phyloP scores from a whole-genome alignment of 2,797 vertebrate species.

The Lerista edwardsae region DNA sequence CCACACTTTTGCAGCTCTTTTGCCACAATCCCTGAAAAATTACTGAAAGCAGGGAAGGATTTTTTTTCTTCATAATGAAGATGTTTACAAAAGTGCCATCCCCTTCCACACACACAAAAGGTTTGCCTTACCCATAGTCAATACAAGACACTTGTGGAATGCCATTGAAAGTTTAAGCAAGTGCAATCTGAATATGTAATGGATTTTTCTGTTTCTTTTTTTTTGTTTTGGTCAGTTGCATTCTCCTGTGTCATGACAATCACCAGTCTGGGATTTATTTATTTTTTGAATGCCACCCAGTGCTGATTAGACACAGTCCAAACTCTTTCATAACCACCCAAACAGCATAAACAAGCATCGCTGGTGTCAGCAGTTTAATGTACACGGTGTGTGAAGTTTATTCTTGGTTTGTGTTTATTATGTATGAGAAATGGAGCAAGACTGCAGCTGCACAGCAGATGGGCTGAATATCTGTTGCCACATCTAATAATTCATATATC shows the following conservation, averaged over 20 bases:
- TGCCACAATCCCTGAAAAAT: neutral
- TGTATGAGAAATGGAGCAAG: neutral
- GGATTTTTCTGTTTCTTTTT: too few species aligned
- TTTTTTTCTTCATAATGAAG: neutral
- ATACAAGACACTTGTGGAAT: neutral
- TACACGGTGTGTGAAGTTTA: neutral
- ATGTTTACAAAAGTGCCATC: neutral
- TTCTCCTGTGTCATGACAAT: neutral
- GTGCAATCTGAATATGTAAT: too few species aligned
- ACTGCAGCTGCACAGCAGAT: conserved; percentile 26
- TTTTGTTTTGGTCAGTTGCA: too few species aligned
- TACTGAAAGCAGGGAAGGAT: neutral
- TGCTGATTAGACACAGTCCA: neutral
- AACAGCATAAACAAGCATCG: neutral
- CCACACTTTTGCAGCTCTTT: neutral
- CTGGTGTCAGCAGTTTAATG: neutral
- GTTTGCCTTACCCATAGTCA: neutral
- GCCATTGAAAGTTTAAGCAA: neutral
- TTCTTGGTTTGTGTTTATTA: conserved; percentile 21
- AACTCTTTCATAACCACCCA: neutral
- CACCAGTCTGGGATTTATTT: neutral
- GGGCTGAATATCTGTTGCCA: neutral
- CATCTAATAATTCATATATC: accelerated
- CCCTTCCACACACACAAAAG: too few species aligned
- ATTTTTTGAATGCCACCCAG: neutral